Percentiles rank a stretch among this genome's conserved stretches.
Evolutionary conservation across 2,113 vertebrate species (phyloP).

Genomic region (Sebastes schlegelii): DNA sequence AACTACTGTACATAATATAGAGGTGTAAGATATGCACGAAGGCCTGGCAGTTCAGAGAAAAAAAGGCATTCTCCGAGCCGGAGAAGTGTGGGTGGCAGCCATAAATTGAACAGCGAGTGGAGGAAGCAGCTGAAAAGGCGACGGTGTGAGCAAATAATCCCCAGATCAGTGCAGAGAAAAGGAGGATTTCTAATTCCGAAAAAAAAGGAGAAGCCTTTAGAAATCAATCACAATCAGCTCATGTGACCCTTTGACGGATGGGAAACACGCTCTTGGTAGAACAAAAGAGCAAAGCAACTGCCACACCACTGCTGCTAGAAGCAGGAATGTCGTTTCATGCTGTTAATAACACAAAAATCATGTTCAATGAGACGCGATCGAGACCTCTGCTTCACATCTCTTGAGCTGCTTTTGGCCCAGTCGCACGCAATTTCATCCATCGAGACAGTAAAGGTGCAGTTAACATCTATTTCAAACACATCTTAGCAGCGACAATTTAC

Average conservation of each 20-base stretch:
- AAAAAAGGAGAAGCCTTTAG: conserved; percentile 4
- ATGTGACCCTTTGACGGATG: neutral
- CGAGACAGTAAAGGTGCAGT: neutral
- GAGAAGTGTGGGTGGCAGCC: conserved; percentile 58
- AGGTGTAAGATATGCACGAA: conserved; percentile 11
- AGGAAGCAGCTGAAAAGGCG: conserved; percentile 27
- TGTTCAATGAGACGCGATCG: neutral
- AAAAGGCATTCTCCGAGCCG: conserved; percentile 24
- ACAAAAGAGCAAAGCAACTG: neutral
- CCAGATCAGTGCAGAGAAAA: conserved; percentile 25
- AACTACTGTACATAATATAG: neutral
- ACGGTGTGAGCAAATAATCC: conserved; percentile 42
- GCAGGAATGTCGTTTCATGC: neutral
- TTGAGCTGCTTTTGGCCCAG: neutral
- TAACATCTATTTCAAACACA: neutral
- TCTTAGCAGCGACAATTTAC: neutral
- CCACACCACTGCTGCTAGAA: neutral
- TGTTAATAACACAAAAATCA: neutral
- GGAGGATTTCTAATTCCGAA: neutral
- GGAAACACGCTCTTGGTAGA: neutral
- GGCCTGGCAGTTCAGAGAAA: neutral
- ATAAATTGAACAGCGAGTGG: conserved; percentile 52
- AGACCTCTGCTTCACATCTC: neutral
- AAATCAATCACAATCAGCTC: conserved; percentile 10
- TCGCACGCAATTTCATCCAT: neutral